Percentiles rank a stretch among this genome's conserved stretches.
Conservation (phyloP, 2,888 invertebrate genomes). For the Teleogryllus oceanicus region DNA sequence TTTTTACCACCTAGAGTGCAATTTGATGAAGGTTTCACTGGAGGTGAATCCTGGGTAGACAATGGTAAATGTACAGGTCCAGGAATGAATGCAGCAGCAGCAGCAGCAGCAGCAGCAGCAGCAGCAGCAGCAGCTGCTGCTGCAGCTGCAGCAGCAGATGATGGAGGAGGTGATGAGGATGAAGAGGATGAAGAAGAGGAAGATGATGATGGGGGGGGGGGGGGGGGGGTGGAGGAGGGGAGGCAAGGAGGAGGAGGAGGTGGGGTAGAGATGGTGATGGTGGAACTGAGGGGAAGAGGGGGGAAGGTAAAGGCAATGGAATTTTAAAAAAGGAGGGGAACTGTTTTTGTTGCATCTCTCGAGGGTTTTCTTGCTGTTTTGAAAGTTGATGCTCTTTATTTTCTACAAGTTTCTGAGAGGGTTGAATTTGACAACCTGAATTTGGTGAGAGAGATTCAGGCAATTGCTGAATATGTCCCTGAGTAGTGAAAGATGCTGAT, state of each 20-base stretch:
- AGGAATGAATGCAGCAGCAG: background rate
- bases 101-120: background rate
- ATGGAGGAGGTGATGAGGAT: background rate
- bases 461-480: conserved; percentile 28
- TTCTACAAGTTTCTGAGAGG: background rate
- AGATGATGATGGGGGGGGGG: conserved; percentile 23
- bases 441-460: conserved; percentile 28
- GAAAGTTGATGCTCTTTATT: conserved; percentile 25
- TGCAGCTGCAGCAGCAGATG: background rate
- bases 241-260: conserved; percentile 34
- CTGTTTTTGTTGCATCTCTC: background rate
- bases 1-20: conserved; percentile 34
- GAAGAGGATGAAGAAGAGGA: background rate
- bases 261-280: background rate
- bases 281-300: conserved; percentile 33
- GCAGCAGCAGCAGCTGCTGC: background rate
- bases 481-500: conserved; percentile 30
- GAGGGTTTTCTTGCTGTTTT: background rate
- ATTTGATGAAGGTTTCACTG: conserved; percentile 30
- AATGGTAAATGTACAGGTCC: conserved; percentile 12
- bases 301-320: conserved; percentile 31
- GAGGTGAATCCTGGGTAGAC: conserved; percentile 30
- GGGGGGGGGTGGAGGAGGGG: conserved; percentile 36
- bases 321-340: too few relatives aligned
- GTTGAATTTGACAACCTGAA: background rate